Conservation (phyloP, 2,113 vertebrate species). For the Esox niger region DNA sequence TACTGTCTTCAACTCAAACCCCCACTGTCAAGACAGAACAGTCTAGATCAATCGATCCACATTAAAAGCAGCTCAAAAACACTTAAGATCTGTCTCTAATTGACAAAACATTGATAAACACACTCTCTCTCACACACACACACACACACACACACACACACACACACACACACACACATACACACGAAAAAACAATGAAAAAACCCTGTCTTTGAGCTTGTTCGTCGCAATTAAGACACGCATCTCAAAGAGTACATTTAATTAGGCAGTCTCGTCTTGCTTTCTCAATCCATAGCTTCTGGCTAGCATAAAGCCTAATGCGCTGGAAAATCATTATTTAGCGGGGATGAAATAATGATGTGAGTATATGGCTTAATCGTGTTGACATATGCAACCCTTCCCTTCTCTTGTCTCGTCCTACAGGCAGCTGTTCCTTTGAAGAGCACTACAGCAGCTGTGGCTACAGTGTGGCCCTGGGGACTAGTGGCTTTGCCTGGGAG, state of each 20-base stretch:
- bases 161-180: no score
- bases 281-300: constrained; percentile 46
- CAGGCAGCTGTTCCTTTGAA: constrained; percentile 93
- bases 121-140: no score
- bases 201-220: constrained; percentile 37
- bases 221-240: constrained; percentile 58
- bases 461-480: constrained; percentile 91
- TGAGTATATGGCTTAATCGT: constrained; percentile 66
- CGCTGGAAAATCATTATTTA: constrained; percentile 67
- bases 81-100: no score
- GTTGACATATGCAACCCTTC: constrained; percentile 51
- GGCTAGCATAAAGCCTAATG: constrained; percentile 72
- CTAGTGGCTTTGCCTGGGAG: constrained; percentile 96
- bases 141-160: no score
- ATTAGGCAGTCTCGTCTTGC: constrained; percentile 50
- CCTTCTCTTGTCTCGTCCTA: constrained; percentile 44
- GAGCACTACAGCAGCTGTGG: constrained; percentile 94
- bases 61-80: neutral
- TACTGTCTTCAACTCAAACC: no score
- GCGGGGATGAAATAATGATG: constrained; percentile 67
- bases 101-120: no score
- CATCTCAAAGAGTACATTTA: constrained; percentile 67
- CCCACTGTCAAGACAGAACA: no score
- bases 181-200: constrained; percentile 23
- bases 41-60: neutral